Conservation (phyloP, 2,113 vertebrate species). For the Gymnarchus niloticus region DNA sequence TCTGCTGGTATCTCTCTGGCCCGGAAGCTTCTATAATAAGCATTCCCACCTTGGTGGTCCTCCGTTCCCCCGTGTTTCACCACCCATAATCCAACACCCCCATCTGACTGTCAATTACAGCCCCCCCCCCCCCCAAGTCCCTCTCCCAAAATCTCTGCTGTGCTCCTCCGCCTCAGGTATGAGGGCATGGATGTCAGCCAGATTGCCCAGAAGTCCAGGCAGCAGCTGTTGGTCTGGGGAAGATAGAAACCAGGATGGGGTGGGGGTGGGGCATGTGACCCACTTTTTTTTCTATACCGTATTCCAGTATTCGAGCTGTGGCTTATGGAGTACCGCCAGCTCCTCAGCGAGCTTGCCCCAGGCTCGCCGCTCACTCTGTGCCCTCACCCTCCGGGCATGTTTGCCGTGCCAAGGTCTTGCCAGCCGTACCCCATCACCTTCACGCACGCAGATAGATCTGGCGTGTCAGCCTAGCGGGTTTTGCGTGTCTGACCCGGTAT, state of each 20-base stretch:
- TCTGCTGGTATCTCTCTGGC: conserved; percentile 3
- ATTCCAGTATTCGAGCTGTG: conserved; percentile 5
- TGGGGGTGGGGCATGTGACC: conserved; percentile 17
- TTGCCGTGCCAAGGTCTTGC: background rate
- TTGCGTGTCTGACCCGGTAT: background rate
- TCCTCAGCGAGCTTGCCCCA: background rate
- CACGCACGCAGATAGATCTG: background rate
- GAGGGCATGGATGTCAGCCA: conserved; percentile 19
- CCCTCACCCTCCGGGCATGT: no score
- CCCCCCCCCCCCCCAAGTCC: background rate
- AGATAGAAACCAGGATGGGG: no score
- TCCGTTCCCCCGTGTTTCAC: background rate
- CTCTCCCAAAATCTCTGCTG: background rate
- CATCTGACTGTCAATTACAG: conserved; percentile 3
- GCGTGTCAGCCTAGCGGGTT: background rate
- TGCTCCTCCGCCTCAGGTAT: conserved; percentile 19
- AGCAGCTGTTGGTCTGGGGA: conserved; percentile 31
- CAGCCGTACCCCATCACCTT: background rate
- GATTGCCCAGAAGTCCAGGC: conserved; percentile 19
- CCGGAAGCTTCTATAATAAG: conserved; percentile 12
- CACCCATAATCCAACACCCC: background rate
- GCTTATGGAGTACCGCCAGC: background rate
- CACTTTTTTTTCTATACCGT: conserved; percentile 22
- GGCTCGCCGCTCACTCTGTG: no score
- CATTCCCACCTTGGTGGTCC: background rate